Conservation (phyloP, 2,888 invertebrate species). For the Opisthograptis luteolata region DNA sequence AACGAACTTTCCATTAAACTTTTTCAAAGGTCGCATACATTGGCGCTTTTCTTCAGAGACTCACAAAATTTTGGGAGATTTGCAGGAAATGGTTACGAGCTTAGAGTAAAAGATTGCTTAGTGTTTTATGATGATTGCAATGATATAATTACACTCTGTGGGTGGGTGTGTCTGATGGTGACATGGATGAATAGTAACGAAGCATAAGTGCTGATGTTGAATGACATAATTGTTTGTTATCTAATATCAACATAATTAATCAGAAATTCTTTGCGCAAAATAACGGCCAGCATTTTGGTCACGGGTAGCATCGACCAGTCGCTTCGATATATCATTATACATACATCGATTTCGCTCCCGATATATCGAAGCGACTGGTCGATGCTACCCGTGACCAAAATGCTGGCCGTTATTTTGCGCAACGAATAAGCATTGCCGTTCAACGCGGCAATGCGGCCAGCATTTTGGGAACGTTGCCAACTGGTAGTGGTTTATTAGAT, state of each 20-base stretch:
- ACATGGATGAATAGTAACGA: conserved; percentile 19
- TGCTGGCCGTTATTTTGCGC: too few species aligned
- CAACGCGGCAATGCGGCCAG: too few species aligned
- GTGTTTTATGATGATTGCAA: neutral
- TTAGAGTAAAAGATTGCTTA: conserved; percentile 1
- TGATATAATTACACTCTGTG: conserved; percentile 20
- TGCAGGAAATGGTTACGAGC: conserved; percentile 4
- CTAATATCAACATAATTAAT: conserved; percentile 28
- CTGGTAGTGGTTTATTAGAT: too few species aligned
- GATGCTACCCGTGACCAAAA: too few species aligned
- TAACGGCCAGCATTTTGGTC: too few species aligned
- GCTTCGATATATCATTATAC: too few species aligned
- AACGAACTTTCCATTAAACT: conserved; percentile 14
- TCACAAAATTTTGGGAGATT: neutral
- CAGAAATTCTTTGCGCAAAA: too few species aligned
- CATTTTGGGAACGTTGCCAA: too few species aligned
- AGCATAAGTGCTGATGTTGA: conserved; percentile 23
- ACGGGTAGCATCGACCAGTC: too few species aligned
- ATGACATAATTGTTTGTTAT: conserved; percentile 31
- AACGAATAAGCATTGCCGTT: too few species aligned
- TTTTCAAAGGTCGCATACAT: neutral
- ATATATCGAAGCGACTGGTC: too few species aligned
- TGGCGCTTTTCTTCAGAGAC: conserved; percentile 2
- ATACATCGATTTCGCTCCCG: too few species aligned
- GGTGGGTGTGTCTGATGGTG: conserved; percentile 26